Conservation (phyloP, 2,797 vertebrate genomes). For the Hybognathus amarus region DNA sequence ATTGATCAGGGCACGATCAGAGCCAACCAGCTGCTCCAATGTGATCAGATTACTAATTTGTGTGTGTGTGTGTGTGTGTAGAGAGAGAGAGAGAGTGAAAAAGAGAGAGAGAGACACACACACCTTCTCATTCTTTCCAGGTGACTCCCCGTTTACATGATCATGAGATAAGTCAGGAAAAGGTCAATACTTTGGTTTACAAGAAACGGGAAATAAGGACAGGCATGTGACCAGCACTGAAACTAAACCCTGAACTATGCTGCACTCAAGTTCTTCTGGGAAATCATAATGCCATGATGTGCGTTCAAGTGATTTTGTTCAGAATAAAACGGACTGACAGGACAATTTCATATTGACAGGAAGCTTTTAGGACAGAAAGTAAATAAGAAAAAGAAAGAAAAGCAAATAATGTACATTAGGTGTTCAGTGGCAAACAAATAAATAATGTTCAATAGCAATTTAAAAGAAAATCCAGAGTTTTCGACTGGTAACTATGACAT, state of each 20-base stretch:
- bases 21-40: background rate
- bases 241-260: background rate
- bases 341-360: conserved; percentile 3
- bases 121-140: conserved; percentile 5
- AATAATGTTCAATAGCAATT: background rate
- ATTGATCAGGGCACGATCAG: conserved; percentile 1
- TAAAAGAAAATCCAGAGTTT: background rate
- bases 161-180: background rate
- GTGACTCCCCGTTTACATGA: conserved; percentile 7
- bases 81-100: background rate
- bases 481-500: background rate
- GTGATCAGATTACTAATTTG: conserved; percentile 17
- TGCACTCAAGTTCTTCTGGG: background rate
- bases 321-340: background rate
- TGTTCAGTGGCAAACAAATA: background rate
- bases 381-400: background rate
- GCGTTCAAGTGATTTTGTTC: background rate
- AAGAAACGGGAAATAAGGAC: conserved; percentile 8
- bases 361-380: background rate
- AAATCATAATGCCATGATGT: background rate
- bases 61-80: too few relatives aligned
- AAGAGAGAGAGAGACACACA: background rate
- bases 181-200: conserved; percentile 34
- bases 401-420: background rate
- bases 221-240: background rate